phyloP scores from a whole-genome alignment of 2,888 invertebrate species.

The Tinea semifulvella region DNA sequence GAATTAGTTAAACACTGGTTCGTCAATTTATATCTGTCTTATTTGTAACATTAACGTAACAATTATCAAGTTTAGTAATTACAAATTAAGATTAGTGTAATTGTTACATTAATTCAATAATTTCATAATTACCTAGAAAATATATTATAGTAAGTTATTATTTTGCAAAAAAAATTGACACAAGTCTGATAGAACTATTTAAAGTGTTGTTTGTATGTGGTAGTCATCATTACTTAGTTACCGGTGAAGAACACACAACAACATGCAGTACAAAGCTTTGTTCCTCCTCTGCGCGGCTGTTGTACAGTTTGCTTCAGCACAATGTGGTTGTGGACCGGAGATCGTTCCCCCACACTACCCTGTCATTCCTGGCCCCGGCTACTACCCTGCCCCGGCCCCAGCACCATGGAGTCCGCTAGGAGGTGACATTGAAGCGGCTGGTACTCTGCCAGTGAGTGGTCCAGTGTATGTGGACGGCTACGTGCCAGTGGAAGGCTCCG shows the following conservation, averaged over 20 bases:
- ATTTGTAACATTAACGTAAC: neutral
- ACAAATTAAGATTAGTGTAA: neutral
- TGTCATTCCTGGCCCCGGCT: conserved; percentile 19
- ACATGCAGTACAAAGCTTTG: conserved; percentile 7
- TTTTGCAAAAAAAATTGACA: no score
- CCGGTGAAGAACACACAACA: neutral
- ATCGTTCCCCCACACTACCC: neutral
- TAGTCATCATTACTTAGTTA: neutral
- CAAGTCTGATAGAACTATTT: neutral
- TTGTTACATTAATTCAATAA: no score
- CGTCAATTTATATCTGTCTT: neutral
- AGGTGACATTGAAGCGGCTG: conserved; percentile 11
- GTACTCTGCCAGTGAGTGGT: conserved; percentile 6
- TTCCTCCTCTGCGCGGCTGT: neutral
- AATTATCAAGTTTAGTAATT: neutral
- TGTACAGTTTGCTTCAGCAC: neutral
- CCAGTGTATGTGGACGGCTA: neutral
- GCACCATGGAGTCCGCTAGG: no score
- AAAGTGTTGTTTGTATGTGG: neutral
- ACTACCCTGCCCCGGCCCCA: conserved; percentile 5
- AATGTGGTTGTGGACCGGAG: neutral
- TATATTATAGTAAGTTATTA: neutral
- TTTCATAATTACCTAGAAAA: no score
- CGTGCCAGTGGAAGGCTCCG: conserved; percentile 7
- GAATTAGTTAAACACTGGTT: neutral